Conservation (phyloP, 1,140 invertebrate genomes). For the Megalopta genalis region DNA sequence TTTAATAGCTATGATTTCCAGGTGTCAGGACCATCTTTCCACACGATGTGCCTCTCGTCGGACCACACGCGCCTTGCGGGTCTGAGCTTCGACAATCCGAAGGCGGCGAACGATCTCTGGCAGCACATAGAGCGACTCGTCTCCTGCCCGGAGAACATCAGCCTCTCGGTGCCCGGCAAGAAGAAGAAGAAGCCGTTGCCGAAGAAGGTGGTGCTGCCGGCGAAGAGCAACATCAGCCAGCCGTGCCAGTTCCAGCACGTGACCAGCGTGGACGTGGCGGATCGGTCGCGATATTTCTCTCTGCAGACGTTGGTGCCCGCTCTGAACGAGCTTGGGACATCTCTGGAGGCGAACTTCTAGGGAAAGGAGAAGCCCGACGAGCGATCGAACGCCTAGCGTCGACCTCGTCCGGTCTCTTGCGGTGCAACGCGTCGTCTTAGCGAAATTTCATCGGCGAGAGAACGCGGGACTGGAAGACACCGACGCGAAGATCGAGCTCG, state of each 20-base stretch:
- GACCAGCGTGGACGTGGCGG: constrained; percentile 87
- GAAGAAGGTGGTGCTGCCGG: constrained; percentile 83
- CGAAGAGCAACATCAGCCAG: constrained; percentile 91
- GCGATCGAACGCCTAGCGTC: constrained; percentile 21
- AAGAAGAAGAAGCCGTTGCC: constrained; percentile 81
- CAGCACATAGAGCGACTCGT: constrained; percentile 86
- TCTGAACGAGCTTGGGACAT: constrained; percentile 67
- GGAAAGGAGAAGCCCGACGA: constrained; percentile 30
- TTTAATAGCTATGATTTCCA: constrained; percentile 43
- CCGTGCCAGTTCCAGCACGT: constrained; percentile 94
- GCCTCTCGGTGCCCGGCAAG: constrained; percentile 85
- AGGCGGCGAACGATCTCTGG: constrained; percentile 87
- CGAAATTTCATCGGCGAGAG: not conserved
- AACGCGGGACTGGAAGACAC: no score
- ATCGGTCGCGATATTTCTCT: constrained; percentile 85
- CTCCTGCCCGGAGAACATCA: constrained; percentile 90
- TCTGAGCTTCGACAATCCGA: constrained; percentile 86
- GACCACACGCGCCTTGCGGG: constrained; percentile 83
- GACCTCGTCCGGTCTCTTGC: not conserved
- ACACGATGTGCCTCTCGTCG: constrained; percentile 90
- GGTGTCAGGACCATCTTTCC: constrained; percentile 85
- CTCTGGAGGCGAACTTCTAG: constrained; percentile 68
- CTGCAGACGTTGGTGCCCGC: constrained; percentile 82
- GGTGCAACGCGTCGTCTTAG: not conserved
- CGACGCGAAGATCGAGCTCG: no score